Conservation (phyloP, 1,140 invertebrate genomes). For the Eueides isabella region DNA sequence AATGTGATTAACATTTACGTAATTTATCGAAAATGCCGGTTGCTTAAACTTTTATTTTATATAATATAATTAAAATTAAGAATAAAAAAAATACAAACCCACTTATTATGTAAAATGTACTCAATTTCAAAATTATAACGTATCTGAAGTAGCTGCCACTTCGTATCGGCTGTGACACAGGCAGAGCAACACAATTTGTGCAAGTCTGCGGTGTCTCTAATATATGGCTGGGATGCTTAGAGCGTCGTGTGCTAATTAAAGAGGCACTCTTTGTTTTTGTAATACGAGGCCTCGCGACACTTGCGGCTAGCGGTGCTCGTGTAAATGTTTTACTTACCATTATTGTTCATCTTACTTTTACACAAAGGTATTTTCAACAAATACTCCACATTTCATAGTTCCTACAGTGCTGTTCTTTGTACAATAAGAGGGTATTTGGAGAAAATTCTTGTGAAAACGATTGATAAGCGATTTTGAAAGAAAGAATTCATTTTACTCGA, state of each 20-base stretch:
- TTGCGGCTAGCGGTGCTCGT: conserved; percentile 43
- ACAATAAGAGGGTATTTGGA: conserved; percentile 4
- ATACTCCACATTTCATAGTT: neutral
- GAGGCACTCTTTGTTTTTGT: conserved; percentile 57
- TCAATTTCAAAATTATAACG: neutral
- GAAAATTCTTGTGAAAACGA: conserved; percentile 12
- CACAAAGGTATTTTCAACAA: conserved; percentile 14
- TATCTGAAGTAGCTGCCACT: neutral
- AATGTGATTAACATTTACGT: no score
- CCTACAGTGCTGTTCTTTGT: neutral
- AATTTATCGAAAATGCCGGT: no score
- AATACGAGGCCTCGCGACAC: conserved; percentile 49
- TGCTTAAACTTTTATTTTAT: no score
- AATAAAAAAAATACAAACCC: no score
- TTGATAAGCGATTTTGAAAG: conserved; percentile 14
- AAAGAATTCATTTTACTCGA: conserved; percentile 12
- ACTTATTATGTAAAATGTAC: no score
- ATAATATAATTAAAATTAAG: no score
- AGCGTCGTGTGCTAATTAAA: conserved; percentile 53
- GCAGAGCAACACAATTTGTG: conserved; percentile 30
- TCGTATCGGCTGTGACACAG: conserved; percentile 18
- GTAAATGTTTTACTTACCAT: conserved; percentile 37
- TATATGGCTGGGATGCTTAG: conserved; percentile 37
- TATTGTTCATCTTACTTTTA: conserved; percentile 27
- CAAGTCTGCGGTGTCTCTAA: conserved; percentile 30